Conservation (phyloP, 2,113 vertebrate species). For the Lipophrys pholis region DNA sequence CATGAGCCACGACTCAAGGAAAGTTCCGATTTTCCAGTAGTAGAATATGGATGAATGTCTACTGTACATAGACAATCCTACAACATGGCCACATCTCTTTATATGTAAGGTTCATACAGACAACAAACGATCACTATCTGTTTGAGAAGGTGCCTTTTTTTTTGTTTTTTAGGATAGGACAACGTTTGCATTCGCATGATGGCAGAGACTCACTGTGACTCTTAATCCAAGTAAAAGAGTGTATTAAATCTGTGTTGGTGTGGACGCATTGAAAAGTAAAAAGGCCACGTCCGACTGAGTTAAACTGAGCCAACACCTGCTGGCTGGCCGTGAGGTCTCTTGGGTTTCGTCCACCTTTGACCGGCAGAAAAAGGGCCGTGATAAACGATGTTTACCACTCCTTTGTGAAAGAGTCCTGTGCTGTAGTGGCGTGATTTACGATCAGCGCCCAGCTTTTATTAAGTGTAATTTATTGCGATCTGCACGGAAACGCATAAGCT, state of each 20-base stretch:
- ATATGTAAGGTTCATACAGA: no score
- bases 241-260: neutral
- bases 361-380: constrained; percentile 45
- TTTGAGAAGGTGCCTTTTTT: no score
- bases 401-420: constrained; percentile 44
- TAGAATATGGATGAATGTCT: no score
- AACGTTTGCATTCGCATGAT: neutral
- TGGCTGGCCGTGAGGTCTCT: constrained; percentile 48
- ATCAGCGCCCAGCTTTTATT: constrained; percentile 37
- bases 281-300: constrained; percentile 56
- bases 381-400: constrained; percentile 54
- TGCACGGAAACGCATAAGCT: constrained; percentile 34
- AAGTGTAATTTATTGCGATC: constrained; percentile 56
- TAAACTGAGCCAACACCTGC: constrained; percentile 65
- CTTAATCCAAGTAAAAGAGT: neutral
- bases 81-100: no score
- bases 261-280: constrained; percentile 29
- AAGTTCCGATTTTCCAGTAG: no score
- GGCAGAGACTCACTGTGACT: neutral
- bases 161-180: no score
- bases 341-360: constrained; percentile 50
- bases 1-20: no score
- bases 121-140: no score
- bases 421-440: constrained; percentile 53
- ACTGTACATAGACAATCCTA: no score